These are phyloP conservation scores for Procavia capensis DNA, from an alignment of 2,113 vertebrate genomes.

Conservation along the genomic window DNA sequence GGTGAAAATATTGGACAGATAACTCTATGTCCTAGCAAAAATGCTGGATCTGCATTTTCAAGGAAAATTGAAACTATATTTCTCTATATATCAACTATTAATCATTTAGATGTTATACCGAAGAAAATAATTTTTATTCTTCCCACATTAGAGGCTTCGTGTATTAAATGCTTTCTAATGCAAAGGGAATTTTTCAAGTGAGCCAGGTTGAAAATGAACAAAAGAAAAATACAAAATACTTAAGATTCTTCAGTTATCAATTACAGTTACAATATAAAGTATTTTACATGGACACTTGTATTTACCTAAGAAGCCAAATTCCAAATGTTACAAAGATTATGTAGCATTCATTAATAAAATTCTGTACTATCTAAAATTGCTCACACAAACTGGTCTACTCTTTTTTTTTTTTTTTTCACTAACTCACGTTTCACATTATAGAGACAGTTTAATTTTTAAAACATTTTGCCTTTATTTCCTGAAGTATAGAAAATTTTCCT, in stretches of 20 bases:
- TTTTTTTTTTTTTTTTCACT: neutral
- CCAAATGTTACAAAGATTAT: neutral
- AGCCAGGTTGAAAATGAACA: neutral
- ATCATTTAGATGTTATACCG: neutral
- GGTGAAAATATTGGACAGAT: conserved; percentile 38
- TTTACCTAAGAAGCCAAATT: conserved; percentile 33
- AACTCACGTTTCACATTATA: neutral
- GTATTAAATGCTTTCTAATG: neutral
- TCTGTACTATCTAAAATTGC: neutral
- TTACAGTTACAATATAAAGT: too few species aligned
- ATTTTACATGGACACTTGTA: conserved; percentile 12
- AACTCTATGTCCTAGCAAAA: conserved; percentile 13
- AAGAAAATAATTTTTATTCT: neutral
- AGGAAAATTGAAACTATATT: conserved; percentile 49
- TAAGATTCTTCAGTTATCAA: neutral
- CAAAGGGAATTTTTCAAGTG: neutral
- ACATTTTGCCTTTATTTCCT: neutral
- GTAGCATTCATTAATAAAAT: neutral
- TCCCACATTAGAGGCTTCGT: neutral
- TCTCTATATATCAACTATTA: conserved; percentile 53
- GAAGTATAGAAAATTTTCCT: neutral
- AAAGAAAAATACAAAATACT: conserved; percentile 28
- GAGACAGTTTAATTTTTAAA: neutral
- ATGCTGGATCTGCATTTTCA: conserved; percentile 60
- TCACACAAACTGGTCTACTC: neutral